These are phyloP conservation scores for Brachionus sp. DNA, from an alignment of 1,140 invertebrate species.

Conservation along the genomic window DNA sequence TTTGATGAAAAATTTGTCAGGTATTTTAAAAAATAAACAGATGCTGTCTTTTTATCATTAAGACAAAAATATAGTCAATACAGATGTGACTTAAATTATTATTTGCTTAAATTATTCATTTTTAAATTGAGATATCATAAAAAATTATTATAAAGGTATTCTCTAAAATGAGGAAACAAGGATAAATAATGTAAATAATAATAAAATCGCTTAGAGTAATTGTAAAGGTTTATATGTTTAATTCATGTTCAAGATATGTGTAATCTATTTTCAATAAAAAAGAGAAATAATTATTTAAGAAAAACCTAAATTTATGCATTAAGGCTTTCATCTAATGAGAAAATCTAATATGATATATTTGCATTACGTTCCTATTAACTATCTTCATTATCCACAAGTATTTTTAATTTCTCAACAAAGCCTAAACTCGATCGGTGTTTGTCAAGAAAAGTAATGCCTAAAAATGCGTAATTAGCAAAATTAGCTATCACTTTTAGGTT, in stretches of 20 bases:
- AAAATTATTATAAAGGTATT: conserved; percentile 17
- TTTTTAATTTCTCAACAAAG: not conserved
- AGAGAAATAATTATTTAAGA: not conserved
- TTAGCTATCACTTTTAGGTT: not conserved
- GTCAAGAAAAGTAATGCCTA: not conserved
- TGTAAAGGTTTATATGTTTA: not conserved
- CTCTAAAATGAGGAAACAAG: conserved; percentile 12
- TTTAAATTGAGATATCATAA: not conserved
- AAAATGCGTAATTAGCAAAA: not conserved
- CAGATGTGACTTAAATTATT: not conserved
- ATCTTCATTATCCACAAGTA: not conserved
- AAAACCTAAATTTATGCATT: not conserved
- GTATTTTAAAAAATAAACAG: not conserved
- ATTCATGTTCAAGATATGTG: not conserved
- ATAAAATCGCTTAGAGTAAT: not conserved
- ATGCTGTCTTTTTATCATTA: not conserved
- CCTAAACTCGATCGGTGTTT: not conserved
- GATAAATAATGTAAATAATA: conserved; percentile 27
- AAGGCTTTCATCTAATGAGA: conserved; percentile 5
- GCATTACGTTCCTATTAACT: not conserved
- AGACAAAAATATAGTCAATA: not conserved
- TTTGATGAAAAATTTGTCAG: no score
- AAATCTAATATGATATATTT: conserved; percentile 27
- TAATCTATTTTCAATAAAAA: not conserved
- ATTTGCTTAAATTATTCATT: not conserved